Evolutionary conservation across 2,113 vertebrate genomes (phyloP), one percentile per base, ranked within the genome.

Genomic region (Oncorhynchus tshawytscha): DNA sequence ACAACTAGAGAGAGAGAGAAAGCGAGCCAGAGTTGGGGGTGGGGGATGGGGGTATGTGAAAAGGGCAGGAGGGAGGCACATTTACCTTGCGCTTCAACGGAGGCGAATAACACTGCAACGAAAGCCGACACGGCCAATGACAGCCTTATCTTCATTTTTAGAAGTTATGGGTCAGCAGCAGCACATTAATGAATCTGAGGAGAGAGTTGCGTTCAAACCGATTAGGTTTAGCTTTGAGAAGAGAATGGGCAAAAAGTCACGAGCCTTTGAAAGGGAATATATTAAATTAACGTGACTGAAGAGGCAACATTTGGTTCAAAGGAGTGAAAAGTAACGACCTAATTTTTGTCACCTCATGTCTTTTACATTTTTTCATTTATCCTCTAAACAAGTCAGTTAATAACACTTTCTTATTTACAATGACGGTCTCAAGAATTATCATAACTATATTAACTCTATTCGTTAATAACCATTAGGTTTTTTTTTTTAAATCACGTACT

Each of bases 1-100:
- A 45, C 39, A 67, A 70, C 29, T 65, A n/a, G 64, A 54, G 22
- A 67, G 20, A 54, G 22, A 24, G 60, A 25, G 2, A 54, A 24
- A 59, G 70, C 51, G 65, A 34, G 22, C 67, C 45, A 25, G 39
- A 29, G 64, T 25, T 31, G n/a, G 48, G 27, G 70, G 22, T 27
- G 27, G 27, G 25, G 25, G 25, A 27, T 27, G 25, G 16, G 2
- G 74, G 69, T 4, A 72, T 54, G 77, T 74, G 78, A 74, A 72
- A 51, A 1, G 25, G 22, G 71, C 13, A 25, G 11, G 51, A 68
- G 79, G 80, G 62, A 78, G 73, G 74, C 71, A 80, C 59, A 69
- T 87, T 95, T 99, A 99, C 97, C 98, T 99, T 99, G 96, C 86
- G 97, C 98, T 87, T 97, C 94, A 81, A 92, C 92, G 78, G 94